phyloP scores from a whole-genome alignment of 2,888 invertebrate genomes.

The Aphodius granarius region DNA sequence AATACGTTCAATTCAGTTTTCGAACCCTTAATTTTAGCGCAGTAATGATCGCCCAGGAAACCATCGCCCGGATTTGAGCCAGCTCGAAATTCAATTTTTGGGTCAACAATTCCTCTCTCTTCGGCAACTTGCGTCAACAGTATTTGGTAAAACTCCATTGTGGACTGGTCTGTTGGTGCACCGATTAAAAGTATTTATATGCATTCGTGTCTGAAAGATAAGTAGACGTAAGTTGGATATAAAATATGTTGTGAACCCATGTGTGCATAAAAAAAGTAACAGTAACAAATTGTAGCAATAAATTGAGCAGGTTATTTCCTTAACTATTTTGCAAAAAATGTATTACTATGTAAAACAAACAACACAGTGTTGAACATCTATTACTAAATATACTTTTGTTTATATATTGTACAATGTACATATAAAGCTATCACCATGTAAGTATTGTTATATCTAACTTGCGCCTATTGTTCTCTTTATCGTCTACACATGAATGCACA shows the following conservation, averaged over 20 bases:
- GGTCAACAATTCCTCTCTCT: slow-evolving; percentile 5
- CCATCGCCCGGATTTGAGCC: slow-evolving; percentile 33
- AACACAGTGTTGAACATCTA: no score
- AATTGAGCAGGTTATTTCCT: no score
- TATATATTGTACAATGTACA: no score
- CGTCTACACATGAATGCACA: no score
- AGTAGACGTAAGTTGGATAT: neutral
- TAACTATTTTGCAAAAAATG: no score
- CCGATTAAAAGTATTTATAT: neutral
- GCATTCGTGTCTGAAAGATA: neutral
- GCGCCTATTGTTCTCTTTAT: no score
- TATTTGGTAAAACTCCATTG: slow-evolving; percentile 2
- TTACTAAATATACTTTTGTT: no score
- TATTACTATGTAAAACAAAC: no score
- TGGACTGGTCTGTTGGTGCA: neutral
- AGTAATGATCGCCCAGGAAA: slow-evolving; percentile 36
- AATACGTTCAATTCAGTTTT: slow-evolving; percentile 28
- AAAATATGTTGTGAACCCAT: neutral
- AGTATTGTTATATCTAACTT: no score
- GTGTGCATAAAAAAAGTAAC: neutral
- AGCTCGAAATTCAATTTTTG: neutral
- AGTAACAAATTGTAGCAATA: no score
- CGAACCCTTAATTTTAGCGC: slow-evolving; percentile 30
- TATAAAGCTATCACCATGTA: no score
- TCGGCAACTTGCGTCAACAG: slow-evolving; percentile 10